These are phyloP conservation scores for Bucorvus abyssinicus DNA, from an alignment of 2,797 vertebrate genomes.

Conservation along the genomic window DNA sequence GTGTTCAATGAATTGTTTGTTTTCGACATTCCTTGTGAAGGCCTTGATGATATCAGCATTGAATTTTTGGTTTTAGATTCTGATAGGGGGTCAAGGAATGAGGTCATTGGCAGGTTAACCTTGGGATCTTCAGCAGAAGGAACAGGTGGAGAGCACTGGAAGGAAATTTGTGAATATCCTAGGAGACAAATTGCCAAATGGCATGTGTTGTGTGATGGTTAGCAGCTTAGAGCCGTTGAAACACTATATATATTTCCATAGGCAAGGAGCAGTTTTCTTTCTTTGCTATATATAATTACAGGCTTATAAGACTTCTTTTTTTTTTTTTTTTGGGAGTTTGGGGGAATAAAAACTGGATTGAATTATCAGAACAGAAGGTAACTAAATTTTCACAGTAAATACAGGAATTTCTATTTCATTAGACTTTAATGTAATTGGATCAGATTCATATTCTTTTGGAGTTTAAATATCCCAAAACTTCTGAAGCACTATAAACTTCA, in stretches of 20 bases:
- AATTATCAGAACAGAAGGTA: conserved; percentile 66
- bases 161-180: conserved; percentile 96
- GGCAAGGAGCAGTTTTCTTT: conserved; percentile 68
- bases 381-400: conserved; percentile 48
- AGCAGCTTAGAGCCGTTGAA: conserved; percentile 58
- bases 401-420: conserved; percentile 7
- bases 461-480: not conserved
- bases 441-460: conserved; percentile 6
- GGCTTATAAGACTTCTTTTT: conserved; percentile 39
- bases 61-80: conserved; percentile 98
- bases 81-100: conserved; percentile 82
- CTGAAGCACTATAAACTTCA: not conserved
- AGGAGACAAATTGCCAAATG: conserved; percentile 98
- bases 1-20: conserved; percentile 98
- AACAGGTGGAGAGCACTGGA: conserved; percentile 94
- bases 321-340: not conserved
- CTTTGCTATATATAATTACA: conserved; percentile 55
- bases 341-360: conserved; percentile 17
- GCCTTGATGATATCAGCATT: conserved; percentile 92
- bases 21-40: conserved; percentile 93
- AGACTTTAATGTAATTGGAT: conserved; percentile 25
- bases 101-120: conserved; percentile 86
- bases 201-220: conserved; percentile 91
- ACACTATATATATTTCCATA: conserved; percentile 47
- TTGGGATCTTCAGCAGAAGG: conserved; percentile 87